Evolutionary conservation across 2,888 invertebrate genomes (phyloP), one percentile per base, ranked within the genome.

Genomic region (Drosophila neutralis): DNA sequence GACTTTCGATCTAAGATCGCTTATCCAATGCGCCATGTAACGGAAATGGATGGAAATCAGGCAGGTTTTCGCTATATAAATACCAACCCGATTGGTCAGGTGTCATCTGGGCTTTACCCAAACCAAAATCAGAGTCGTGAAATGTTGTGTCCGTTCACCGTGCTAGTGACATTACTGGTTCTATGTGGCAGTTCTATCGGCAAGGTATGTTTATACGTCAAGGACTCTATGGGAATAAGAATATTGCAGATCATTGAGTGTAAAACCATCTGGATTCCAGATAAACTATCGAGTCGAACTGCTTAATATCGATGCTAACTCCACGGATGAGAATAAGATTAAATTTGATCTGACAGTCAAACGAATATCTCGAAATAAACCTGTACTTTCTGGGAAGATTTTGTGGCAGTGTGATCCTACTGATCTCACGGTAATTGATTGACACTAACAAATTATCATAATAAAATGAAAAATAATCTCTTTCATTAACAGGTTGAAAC

Each of bases 291-390:
- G n/a, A 1, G 0, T 1, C 21, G 13, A 24, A 6, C 1, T 63
- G 4, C 0, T 59, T 6, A 18, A 18, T 2, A 1, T 48, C 10
- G 7, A 4, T 15, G 8, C 13, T 0, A 48, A 60, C 35, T 36
- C 63, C 36, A 13, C 63, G 21, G 63, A 60, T 31, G 63, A 63
- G 21, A 48, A 13, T 33, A 45, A 35, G 35, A 7, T 27, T 21
- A 29, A 45, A 5, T 1, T 21, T 3, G 2, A 29, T 45, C 13
- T 63, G 7, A 27, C 2, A 4, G 7, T 35, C 15, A 29, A 21
- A 13, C 35, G 45, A 36, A 21, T 29, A 13, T n/a, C 35, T 11
- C 62, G 29, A 21, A 45, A 35, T n/a, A 29, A 45, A 29, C 11
- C 62, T 8, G 42, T 21, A 18, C 10, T 63, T 29, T n/a, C 11